Conservation (phyloP, 2,888 invertebrate species). For the Chirona hameri region DNA sequence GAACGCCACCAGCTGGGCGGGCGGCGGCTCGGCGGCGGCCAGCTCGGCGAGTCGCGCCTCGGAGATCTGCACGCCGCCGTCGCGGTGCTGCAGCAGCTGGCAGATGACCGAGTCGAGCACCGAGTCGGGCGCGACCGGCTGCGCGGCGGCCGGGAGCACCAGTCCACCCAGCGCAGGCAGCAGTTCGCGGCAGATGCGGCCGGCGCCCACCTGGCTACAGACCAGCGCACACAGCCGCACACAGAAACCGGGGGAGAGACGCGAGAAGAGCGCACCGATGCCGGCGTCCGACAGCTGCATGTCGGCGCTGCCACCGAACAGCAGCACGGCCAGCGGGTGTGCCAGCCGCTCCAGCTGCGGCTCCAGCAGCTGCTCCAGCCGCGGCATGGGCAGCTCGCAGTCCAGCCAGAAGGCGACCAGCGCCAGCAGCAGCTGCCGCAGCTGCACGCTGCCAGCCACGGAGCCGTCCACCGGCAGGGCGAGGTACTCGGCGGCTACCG, state of each 20-base stretch:
- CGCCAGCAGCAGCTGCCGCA: neutral
- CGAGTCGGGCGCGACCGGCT: neutral
- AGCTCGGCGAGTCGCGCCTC: neutral
- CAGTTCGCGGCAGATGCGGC: neutral
- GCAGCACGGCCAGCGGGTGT: conserved; percentile 22
- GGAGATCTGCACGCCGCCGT: neutral
- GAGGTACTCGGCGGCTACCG: neutral
- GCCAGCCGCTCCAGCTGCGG: conserved; percentile 2
- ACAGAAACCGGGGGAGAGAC: neutral
- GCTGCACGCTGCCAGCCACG: neutral
- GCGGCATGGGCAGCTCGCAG: neutral
- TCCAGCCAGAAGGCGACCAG: conserved; percentile 13
- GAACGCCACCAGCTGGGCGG: neutral
- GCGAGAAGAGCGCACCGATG: neutral
- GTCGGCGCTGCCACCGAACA: conserved; percentile 27
- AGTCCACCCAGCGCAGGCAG: neutral
- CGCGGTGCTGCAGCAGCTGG: neutral
- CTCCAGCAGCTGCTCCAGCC: conserved; percentile 24
- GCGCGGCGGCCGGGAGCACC: neutral
- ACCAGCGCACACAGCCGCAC: neutral
- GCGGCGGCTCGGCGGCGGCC: neutral
- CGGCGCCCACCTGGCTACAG: neutral
- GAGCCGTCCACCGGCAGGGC: conserved; percentile 8
- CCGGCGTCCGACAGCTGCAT: conserved; percentile 1
- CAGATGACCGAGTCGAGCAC: conserved; percentile 8